Evolutionary conservation across 2,113 vertebrate species (phyloP).

Genomic region (Ictidomys tridecemlineatus): DNA sequence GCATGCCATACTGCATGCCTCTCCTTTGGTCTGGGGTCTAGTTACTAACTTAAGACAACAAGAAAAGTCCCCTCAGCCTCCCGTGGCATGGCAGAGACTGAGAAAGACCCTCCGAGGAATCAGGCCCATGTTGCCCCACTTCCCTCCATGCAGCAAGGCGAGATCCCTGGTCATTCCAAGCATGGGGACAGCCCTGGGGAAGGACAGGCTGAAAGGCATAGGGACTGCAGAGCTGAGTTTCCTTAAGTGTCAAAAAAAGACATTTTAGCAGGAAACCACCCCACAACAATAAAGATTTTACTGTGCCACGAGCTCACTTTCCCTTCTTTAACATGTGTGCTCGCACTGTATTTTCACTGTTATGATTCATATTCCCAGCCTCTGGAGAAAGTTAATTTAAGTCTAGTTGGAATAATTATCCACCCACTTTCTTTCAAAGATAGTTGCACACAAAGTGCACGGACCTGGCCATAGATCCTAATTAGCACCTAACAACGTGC

Average conservation of each 20-base stretch:
- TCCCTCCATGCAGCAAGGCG: background rate
- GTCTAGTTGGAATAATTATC: background rate
- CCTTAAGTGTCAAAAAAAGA: background rate
- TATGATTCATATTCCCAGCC: background rate
- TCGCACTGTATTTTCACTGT: background rate
- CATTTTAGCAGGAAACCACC: background rate
- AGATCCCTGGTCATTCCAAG: background rate
- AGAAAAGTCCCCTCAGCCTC: too few species aligned
- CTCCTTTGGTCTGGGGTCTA: background rate
- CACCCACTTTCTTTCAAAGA: background rate
- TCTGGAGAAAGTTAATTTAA: background rate
- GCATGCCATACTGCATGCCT: too few species aligned
- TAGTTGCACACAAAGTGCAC: background rate
- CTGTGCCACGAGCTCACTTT: fast-evolving
- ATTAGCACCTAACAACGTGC: background rate
- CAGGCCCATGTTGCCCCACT: fast-evolving
- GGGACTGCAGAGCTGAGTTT: background rate
- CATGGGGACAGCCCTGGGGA: background rate
- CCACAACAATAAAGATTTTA: background rate
- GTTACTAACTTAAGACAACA: too few species aligned
- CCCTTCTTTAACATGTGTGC: background rate
- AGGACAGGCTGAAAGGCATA: background rate
- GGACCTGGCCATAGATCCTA: background rate
- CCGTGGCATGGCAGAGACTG: background rate
- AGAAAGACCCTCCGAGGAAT: background rate